Evolutionary conservation across 1,140 invertebrate species (phyloP).

Genomic region (Drosophila pachea): DNA sequence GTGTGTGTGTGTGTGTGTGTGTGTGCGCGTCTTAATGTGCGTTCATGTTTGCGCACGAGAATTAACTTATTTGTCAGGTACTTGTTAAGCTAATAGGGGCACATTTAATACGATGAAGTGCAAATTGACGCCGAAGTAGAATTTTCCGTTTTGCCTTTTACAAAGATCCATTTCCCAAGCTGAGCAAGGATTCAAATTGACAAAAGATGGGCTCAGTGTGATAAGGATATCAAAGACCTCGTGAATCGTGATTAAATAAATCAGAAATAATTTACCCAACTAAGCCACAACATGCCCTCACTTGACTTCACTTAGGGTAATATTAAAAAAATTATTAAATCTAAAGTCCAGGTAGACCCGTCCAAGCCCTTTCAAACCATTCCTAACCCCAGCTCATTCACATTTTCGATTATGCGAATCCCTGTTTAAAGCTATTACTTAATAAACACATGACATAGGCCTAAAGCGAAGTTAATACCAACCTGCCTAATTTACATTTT

Average conservation of each 20-base stretch:
- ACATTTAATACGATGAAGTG: slow-evolving; percentile 73
- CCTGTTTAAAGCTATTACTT: no score
- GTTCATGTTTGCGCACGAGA: slow-evolving; percentile 70
- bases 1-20: background rate
- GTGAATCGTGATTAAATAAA: background rate
- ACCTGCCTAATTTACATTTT: no score
- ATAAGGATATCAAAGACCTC: background rate
- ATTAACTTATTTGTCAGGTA: slow-evolving; percentile 77
- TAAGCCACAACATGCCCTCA: no score
- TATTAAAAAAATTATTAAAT: no score
- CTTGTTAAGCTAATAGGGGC: slow-evolving; percentile 76
- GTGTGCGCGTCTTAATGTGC: slow-evolving; percentile 57
- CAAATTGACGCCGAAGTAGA: slow-evolving; percentile 55
- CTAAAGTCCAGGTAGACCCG: no score
- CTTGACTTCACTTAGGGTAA: no score
- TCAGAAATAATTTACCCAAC: no score
- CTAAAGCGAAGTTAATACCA: no score
- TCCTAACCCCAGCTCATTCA: no score
- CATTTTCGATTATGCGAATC: no score
- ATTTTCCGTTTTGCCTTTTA: slow-evolving; percentile 12
- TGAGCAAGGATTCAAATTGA: background rate
- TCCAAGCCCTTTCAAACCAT: no score
- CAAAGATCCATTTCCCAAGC: background rate
- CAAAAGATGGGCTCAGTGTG: background rate
- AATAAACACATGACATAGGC: no score